phyloP scores from a whole-genome alignment of 1,140 invertebrate species.

The Cyclargus thomasi region DNA sequence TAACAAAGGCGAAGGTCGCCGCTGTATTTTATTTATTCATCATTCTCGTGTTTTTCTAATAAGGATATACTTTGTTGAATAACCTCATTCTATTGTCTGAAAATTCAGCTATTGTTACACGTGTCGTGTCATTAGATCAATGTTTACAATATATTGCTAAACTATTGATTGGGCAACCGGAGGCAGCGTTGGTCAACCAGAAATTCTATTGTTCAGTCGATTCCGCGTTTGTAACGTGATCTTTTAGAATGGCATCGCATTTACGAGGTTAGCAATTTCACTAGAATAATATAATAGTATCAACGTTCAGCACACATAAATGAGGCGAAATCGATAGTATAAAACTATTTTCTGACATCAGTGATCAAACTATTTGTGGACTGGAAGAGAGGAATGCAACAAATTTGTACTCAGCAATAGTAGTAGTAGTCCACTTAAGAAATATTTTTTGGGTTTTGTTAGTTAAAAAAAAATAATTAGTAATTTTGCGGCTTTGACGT shows the following conservation, averaged over 20 bases:
- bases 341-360: too few relatives aligned
- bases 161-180: neutral
- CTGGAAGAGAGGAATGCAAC: too few relatives aligned
- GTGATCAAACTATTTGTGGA: too few relatives aligned
- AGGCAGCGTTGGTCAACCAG: neutral
- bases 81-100: slow-evolving; percentile 11
- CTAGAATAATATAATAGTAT: neutral
- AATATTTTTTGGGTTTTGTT: too few relatives aligned
- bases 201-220: slow-evolving; percentile 1
- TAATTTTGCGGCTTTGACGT: too few relatives aligned
- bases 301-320: too few relatives aligned
- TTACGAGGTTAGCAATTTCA: neutral
- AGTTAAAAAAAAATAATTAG: too few relatives aligned
- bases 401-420: too few relatives aligned
- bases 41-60: slow-evolving; percentile 5
- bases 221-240: neutral
- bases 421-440: too few relatives aligned
- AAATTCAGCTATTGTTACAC: slow-evolving; percentile 7
- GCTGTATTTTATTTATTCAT: neutral
- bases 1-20: neutral
- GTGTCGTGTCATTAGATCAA: slow-evolving; percentile 7
- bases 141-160: slow-evolving; percentile 13
- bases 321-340: too few relatives aligned
- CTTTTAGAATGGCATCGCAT: neutral
- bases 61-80: slow-evolving; percentile 5